Conservation (phyloP, 2,797 vertebrate genomes). For the Argyrosomus regius region DNA sequence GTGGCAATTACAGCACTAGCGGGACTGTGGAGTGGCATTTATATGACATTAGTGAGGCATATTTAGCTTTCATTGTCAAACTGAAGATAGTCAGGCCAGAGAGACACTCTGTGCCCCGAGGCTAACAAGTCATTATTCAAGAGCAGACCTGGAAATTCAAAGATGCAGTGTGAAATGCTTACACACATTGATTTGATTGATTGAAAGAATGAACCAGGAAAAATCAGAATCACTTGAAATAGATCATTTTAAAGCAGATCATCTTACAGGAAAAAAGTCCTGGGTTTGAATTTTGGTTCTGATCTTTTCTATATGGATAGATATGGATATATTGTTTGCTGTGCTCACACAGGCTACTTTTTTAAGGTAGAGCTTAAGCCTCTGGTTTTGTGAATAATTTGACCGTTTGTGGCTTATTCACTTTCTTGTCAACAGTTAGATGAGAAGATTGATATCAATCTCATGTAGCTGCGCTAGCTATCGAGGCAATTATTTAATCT, state of each 20-base stretch:
- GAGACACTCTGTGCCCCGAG: slow-evolving; percentile 45
- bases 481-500: background rate
- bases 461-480: background rate
- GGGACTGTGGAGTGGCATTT: slow-evolving; percentile 70
- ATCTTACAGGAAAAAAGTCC: background rate
- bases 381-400: background rate
- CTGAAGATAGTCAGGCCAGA: slow-evolving; percentile 55
- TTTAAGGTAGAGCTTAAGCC: background rate
- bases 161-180: slow-evolving; percentile 23
- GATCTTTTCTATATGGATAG: background rate
- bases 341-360: no score
- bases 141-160: slow-evolving; percentile 45
- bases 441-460: background rate
- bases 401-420: no score
- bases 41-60: slow-evolving; percentile 70
- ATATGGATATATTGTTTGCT: background rate
- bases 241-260: background rate
- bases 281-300: background rate
- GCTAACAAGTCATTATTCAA: slow-evolving; percentile 59
- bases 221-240: background rate
- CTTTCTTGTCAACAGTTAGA: background rate
- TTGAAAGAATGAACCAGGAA: slow-evolving; percentile 15
- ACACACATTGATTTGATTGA: slow-evolving; percentile 16
- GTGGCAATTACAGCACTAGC: slow-evolving; percentile 67
- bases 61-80: slow-evolving; percentile 71